phyloP scores from a whole-genome alignment of 2,113 vertebrate species.

The Micromys minutus region DNA sequence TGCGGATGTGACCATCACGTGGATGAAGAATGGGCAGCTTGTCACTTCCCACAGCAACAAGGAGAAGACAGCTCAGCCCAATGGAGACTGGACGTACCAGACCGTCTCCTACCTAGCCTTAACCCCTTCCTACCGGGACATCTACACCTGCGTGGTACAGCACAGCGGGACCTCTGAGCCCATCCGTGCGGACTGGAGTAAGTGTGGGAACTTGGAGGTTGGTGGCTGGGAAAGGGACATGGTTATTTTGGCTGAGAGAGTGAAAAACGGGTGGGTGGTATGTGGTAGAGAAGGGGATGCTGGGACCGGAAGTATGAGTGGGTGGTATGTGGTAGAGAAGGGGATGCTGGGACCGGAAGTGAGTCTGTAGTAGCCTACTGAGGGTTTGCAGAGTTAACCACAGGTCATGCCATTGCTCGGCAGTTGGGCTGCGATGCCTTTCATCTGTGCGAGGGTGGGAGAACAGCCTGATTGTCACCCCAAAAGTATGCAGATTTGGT shows the following conservation, averaged over 20 bases:
- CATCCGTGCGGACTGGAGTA: slow-evolving; percentile 84
- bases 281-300: background rate
- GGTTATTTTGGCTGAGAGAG: background rate
- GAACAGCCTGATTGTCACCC: background rate
- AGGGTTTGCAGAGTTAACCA: background rate
- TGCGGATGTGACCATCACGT: slow-evolving; percentile 70
- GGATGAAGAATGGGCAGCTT: slow-evolving; percentile 79
- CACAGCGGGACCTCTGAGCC: slow-evolving; percentile 73
- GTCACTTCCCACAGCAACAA: slow-evolving; percentile 4
- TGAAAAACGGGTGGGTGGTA: background rate
- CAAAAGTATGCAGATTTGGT: background rate
- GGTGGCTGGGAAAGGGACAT: background rate
- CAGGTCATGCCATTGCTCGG: background rate
- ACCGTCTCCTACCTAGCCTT: slow-evolving; percentile 71
- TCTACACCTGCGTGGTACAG: slow-evolving; percentile 79
- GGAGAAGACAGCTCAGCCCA: slow-evolving; percentile 54
- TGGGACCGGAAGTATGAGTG: background rate
- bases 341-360: background rate
- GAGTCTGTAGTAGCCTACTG: background rate
- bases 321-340: rapidly evolving
- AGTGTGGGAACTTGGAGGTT: slow-evolving; percentile 17
- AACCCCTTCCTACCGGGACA: slow-evolving; percentile 66
- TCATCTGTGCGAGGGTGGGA: background rate
- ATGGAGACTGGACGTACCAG: slow-evolving; percentile 85
- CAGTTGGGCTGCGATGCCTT: background rate